Evolutionary conservation across 2,113 vertebrate genomes (phyloP).

Genomic region (Oncorhynchus masou): DNA sequence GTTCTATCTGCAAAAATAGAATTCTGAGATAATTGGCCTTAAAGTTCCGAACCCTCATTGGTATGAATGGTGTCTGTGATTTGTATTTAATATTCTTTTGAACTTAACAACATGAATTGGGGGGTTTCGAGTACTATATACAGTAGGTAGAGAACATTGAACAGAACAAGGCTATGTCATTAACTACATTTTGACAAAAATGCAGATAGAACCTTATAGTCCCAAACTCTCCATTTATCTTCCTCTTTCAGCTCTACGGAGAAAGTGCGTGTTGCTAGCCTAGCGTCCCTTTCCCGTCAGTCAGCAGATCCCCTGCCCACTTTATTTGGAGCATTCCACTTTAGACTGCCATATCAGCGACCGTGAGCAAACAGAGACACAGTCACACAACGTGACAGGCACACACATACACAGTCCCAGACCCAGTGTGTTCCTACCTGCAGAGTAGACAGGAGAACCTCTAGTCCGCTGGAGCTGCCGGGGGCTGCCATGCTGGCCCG

Average conservation of each 20-base stretch:
- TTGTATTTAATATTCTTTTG: too few species aligned
- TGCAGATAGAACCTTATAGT: too few species aligned
- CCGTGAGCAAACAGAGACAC: background rate
- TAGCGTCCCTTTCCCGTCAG: background rate
- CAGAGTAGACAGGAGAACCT: constrained; percentile 84
- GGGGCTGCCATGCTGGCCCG: constrained; percentile 78
- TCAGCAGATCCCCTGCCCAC: background rate
- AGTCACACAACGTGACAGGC: background rate
- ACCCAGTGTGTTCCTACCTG: constrained; percentile 78
- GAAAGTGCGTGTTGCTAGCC: background rate
- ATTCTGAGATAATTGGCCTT: too few species aligned
- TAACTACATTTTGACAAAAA: too few species aligned
- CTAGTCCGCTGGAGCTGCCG: constrained; percentile 80
- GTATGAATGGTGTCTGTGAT: too few species aligned
- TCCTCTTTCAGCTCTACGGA: background rate
- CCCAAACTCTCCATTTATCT: background rate
- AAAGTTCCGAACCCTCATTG: too few species aligned
- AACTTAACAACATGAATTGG: too few species aligned
- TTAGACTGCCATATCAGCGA: background rate
- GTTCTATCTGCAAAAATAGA: too few species aligned
- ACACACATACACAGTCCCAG: background rate
- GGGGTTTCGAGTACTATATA: too few species aligned
- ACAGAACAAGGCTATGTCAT: too few species aligned
- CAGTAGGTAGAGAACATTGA: too few species aligned
- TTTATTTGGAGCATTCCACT: background rate